Evolutionary conservation across 2,113 vertebrate genomes (phyloP).

Genomic region (Pelodiscus sinensis): DNA sequence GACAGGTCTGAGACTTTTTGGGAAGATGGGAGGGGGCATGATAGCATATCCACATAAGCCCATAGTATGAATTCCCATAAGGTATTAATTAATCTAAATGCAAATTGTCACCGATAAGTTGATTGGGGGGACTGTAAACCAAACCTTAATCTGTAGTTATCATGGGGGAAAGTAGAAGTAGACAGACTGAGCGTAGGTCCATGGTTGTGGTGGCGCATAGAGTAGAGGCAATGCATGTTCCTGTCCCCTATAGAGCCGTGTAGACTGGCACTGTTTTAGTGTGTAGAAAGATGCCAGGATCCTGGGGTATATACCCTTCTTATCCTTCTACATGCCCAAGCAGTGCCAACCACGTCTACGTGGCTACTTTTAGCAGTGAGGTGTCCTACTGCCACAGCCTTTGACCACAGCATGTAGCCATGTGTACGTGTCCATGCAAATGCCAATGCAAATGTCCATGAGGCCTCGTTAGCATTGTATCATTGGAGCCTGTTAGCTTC

Average conservation of each 20-base stretch:
- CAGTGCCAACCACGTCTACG: not conserved
- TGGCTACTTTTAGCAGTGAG: not conserved
- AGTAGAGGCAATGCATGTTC: not conserved
- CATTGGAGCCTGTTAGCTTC: not conserved
- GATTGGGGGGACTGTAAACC: not conserved
- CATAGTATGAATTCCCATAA: not conserved
- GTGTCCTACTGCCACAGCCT: not conserved
- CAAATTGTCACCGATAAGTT: not conserved
- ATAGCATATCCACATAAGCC: not conserved
- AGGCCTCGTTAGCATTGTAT: not conserved
- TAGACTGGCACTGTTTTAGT: not conserved
- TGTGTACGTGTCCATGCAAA: not conserved
- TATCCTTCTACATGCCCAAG: not conserved
- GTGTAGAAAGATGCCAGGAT: not conserved
- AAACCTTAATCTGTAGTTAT: not conserved
- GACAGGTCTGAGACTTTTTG: not conserved
- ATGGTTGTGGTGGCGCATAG: not conserved
- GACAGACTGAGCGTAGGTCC: not conserved
- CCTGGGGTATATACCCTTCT: not conserved
- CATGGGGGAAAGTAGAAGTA: not conserved
- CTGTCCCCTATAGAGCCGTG: not conserved
- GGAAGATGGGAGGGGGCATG: not conserved
- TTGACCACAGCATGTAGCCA: not conserved
- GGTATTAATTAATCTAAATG: not conserved
- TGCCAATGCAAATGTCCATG: not conserved